phyloP scores from a whole-genome alignment of 2,113 vertebrate species.

The Coptodon rendalli region DNA sequence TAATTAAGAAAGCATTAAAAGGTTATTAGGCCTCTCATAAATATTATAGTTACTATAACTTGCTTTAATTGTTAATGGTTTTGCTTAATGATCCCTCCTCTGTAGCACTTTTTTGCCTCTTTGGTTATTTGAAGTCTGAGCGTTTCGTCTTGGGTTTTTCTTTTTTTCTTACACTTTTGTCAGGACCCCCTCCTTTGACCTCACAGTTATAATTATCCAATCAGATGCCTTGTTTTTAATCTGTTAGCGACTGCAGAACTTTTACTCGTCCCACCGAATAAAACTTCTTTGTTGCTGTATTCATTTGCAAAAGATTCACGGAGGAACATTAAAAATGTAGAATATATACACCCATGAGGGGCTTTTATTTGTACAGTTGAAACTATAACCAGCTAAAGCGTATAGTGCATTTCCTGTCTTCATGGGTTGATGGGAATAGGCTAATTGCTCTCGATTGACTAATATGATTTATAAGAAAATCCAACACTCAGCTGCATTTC shows the following conservation, averaged over 20 bases:
- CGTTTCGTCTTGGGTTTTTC: background rate
- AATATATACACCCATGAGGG: background rate
- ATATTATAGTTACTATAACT: background rate
- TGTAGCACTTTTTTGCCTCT: background rate
- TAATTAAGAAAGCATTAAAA: background rate
- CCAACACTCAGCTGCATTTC: background rate
- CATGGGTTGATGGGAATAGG: background rate
- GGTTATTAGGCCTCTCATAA: background rate
- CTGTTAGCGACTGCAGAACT: background rate
- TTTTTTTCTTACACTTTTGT: background rate
- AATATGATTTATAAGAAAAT: background rate
- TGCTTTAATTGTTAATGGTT: background rate
- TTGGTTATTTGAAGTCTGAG: background rate
- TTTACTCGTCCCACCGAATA: background rate
- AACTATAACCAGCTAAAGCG: background rate
- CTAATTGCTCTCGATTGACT: background rate
- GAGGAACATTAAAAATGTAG: background rate
- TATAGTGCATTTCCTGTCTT: background rate
- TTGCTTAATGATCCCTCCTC: background rate
- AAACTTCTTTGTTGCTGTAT: background rate
- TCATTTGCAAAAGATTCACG: background rate
- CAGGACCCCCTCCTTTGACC: background rate
- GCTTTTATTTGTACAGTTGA: background rate
- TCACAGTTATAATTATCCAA: background rate
- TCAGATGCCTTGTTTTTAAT: background rate